Evolutionary conservation across 1,140 invertebrate species (phyloP).

Genomic region (Drosophila teissieri): DNA sequence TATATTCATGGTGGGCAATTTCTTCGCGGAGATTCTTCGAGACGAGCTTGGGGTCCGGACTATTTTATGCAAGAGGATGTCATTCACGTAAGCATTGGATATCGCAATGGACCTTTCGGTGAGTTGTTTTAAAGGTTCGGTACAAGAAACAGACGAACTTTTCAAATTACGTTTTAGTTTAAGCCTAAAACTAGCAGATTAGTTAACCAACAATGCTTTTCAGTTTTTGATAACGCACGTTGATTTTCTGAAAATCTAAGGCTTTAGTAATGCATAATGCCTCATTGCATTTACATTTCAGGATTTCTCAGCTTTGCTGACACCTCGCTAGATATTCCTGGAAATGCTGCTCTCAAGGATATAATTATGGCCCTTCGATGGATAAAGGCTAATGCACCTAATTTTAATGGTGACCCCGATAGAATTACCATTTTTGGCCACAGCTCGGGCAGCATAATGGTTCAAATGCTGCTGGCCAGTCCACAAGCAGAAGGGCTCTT

Average conservation of each 20-base stretch:
- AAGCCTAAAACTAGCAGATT: no score
- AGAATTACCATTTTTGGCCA: constrained; percentile 86
- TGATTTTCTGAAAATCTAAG: no score
- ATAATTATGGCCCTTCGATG: constrained; percentile 86
- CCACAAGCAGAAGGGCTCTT: constrained; percentile 85
- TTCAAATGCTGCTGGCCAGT: constrained; percentile 69
- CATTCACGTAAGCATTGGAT: constrained; percentile 84
- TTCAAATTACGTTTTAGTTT: no score
- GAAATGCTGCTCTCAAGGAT: constrained; percentile 86
- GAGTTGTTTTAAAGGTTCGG: not conserved
- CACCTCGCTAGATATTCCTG: constrained; percentile 86
- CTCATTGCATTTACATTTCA: not conserved
- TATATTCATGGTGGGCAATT: constrained; percentile 90
- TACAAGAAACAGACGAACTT: no score
- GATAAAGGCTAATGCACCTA: constrained; percentile 86
- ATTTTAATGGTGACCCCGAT: constrained; percentile 87
- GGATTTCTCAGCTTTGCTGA: constrained; percentile 87
- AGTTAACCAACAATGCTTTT: no score
- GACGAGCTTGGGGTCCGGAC: constrained; percentile 83
- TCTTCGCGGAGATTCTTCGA: constrained; percentile 84
- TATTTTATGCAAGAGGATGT: constrained; percentile 86
- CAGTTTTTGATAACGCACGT: no score
- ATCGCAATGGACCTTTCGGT: constrained; percentile 85
- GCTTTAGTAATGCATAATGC: no score
- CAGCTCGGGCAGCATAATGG: constrained; percentile 84